These are phyloP conservation scores for Coregonus suidteri DNA, from an alignment of 2,797 vertebrate species.

Conservation along the genomic window DNA sequence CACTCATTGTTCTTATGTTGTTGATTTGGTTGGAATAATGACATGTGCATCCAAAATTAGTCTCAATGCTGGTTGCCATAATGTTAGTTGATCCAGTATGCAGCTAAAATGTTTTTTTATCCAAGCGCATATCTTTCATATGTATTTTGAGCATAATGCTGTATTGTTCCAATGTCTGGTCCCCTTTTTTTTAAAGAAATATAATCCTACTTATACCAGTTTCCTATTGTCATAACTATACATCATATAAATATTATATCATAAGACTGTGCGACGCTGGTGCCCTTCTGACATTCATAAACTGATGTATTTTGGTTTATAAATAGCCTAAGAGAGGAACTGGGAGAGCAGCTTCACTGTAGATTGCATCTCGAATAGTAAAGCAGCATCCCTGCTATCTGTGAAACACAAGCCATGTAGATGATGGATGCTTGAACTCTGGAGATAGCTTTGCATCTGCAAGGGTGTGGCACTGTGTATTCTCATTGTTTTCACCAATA, in stretches of 20 bases:
- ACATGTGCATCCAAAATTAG: background rate
- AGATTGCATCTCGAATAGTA: conserved; percentile 29
- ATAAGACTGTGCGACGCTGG: conserved; percentile 53
- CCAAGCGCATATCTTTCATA: background rate
- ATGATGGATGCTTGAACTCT: conserved; percentile 47
- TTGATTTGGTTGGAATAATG: background rate
- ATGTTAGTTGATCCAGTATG: background rate
- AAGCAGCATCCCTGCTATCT: conserved; percentile 45
- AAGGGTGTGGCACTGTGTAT: conserved; percentile 20
- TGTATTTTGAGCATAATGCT: background rate
- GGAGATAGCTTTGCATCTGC: conserved; percentile 9
- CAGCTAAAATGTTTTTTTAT: background rate
- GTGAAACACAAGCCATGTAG: conserved; percentile 43
- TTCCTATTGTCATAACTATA: conserved; percentile 34
- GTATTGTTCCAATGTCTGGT: background rate
- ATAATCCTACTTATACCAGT: conserved; percentile 1
- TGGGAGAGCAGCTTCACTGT: conserved; percentile 46
- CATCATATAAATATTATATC: conserved; percentile 41
- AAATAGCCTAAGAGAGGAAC: conserved; percentile 69
- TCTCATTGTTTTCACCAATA: background rate
- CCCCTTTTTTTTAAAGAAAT: background rate
- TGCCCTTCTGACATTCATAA: conserved; percentile 70
- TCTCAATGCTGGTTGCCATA: background rate
- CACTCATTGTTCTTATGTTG: conserved; percentile 1
- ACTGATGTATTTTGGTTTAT: conserved; percentile 68